Evolutionary conservation across 2,888 invertebrate species (phyloP), one percentile per base, ranked within the genome.

Genomic region (Tinea pellionella): DNA sequence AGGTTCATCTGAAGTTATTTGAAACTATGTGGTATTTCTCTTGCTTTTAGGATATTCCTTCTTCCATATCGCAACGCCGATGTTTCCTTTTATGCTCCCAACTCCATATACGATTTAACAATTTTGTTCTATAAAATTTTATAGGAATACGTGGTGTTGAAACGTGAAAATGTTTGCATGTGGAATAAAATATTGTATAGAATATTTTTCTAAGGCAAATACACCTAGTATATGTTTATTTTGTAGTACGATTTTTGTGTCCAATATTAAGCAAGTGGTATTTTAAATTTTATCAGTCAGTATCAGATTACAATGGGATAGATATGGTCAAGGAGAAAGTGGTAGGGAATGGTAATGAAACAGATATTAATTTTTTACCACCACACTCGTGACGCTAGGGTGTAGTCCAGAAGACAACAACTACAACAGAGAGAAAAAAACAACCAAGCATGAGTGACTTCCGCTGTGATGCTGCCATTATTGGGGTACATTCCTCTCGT

Each of bases 121-220:
- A 6, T 47, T 47, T 47, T 47, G 47, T 47, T 47, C 47, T 47
- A 47, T 47, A 6, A 47, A 47, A 13, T 47, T 47, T 47, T 47
- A 16, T 47, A 47, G 7, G 47, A 47, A 15, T 47, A 15, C 42
- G 47, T 37, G 37, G 37, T 37, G 9, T 9, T n/a, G 37, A 37
- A 16, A 15, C 47, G 15, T 47, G 15, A 6, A 47, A 47, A n/a
- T 9, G 47, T 15, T 47, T 47, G 47, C 47, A 47, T 47, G 8
- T 15, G 47, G 13, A 47, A 15, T 37, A 37, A 37, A 37, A 37
- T 37, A 24, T 24, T 24, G 11, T 37, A 37, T 37, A 37, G 9
- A 9, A 12, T 37, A 37, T 37, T 37, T 37, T 37, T 12, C 37
- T 37, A 37, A 6, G 37, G 37, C 9, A 37, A 6, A 37, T 47